A percentile compares a stretch with the other conserved stretches of the same genome.
Conservation (phyloP, 2,113 vertebrate genomes). For the Leptodactylus fuscus region DNA sequence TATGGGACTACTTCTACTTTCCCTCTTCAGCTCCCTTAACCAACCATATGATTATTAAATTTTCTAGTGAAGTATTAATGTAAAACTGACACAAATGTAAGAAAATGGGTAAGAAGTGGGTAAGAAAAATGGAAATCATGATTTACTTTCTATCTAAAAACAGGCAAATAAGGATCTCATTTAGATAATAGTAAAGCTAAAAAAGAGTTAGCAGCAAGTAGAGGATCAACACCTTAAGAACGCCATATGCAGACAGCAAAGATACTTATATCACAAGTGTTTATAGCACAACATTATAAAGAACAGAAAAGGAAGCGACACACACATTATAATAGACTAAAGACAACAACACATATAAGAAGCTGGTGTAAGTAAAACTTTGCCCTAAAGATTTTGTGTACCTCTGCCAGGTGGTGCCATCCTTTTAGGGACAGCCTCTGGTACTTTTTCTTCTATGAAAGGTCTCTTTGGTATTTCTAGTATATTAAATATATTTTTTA, state of each 20-base stretch:
- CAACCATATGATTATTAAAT: no score
- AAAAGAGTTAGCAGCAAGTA: background rate
- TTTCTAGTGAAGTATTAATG: no score
- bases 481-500: slow-evolving; percentile 71
- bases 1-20: no score
- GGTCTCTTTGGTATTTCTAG: slow-evolving; percentile 73
- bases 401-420: slow-evolving; percentile 74
- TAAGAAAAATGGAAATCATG: no score
- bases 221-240: background rate
- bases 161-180: background rate
- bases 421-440: slow-evolving; percentile 70
- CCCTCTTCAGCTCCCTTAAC: no score
- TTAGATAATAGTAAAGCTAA: background rate
- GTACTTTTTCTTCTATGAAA: slow-evolving; percentile 73
- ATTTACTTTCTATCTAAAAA: background rate
- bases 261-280: background rate
- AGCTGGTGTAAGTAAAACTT: background rate
- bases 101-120: no score
- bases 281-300: background rate
- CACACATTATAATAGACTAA: background rate
- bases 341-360: background rate
- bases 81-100: no score
- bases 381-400: slow-evolving; percentile 62
- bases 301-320: background rate
- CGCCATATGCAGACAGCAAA: background rate